Conservation (phyloP, 2,113 vertebrate species). For the Rafetus swinhoei region DNA sequence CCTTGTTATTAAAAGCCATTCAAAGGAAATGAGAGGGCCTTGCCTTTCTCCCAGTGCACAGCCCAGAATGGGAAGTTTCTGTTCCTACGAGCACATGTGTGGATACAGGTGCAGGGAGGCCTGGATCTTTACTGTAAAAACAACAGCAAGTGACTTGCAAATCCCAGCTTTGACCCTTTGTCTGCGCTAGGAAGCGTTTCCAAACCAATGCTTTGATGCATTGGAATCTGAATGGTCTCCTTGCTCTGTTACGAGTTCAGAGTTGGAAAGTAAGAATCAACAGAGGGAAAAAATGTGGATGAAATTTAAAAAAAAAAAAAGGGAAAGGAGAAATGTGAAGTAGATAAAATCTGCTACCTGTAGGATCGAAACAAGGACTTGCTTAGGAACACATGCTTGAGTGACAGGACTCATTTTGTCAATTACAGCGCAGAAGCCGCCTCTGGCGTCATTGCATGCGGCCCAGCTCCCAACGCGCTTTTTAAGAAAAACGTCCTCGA, state of each 20-base stretch:
- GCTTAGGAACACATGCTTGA: neutral
- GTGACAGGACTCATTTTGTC: neutral
- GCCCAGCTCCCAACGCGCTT: no score
- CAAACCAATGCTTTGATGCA: neutral
- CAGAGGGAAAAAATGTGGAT: neutral
- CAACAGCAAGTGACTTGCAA: neutral
- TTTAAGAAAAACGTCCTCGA: neutral
- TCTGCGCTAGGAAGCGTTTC: neutral
- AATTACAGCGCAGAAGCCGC: neutral
- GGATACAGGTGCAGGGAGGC: neutral
- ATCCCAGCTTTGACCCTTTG: neutral
- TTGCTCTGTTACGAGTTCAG: neutral
- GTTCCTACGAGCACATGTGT: neutral
- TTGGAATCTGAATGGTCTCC: neutral
- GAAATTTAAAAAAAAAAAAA: neutral
- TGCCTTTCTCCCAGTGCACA: neutral
- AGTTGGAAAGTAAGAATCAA: neutral
- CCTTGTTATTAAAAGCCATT: conserved; percentile 31
- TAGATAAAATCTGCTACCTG: neutral
- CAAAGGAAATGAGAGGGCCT: neutral
- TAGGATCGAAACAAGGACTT: neutral
- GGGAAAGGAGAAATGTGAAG: neutral
- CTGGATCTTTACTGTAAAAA: neutral
- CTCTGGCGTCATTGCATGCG: neutral
- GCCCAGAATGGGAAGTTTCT: neutral